These are phyloP conservation scores for Copidosoma aretas DNA, from an alignment of 2,888 invertebrate genomes.

Conservation along the genomic window DNA sequence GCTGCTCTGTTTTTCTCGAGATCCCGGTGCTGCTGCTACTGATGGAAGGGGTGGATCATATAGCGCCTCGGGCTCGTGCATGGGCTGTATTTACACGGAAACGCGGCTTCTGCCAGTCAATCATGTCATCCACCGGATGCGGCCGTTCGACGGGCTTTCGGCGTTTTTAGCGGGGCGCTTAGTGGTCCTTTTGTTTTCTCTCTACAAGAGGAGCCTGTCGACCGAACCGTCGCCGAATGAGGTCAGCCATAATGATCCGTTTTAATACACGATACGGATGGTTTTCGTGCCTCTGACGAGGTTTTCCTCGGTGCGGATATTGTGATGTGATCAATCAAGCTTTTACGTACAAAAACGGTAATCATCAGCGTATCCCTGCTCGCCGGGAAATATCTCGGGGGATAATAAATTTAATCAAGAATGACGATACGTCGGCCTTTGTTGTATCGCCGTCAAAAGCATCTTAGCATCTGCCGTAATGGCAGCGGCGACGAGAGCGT, in stretches of 20 bases:
- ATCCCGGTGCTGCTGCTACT: too few species aligned
- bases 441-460: too few species aligned
- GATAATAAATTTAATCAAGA: neutral
- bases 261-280: neutral
- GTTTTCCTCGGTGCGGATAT: too few species aligned
- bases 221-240: too few species aligned
- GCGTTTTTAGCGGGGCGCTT: conserved; percentile 30
- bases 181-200: conserved; percentile 30
- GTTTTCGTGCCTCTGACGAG: too few species aligned
- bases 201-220: too few species aligned
- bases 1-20: conserved; percentile 14
- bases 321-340: neutral
- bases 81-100: neutral
- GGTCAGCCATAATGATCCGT: neutral
- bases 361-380: neutral
- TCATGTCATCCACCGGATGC: conserved; percentile 26
- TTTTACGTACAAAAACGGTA: neutral
- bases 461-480: too few species aligned
- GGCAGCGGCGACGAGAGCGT: too few species aligned
- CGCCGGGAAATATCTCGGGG: too few species aligned
- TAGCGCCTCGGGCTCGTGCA: neutral
- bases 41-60: neutral
- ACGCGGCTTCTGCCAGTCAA: conserved; percentile 19
- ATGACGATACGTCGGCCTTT: too few species aligned
- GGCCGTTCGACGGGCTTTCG: conserved; percentile 29